These are phyloP conservation scores for Hydrolagus colliei DNA, from an alignment of 2,797 vertebrate genomes.

Conservation along the genomic window DNA sequence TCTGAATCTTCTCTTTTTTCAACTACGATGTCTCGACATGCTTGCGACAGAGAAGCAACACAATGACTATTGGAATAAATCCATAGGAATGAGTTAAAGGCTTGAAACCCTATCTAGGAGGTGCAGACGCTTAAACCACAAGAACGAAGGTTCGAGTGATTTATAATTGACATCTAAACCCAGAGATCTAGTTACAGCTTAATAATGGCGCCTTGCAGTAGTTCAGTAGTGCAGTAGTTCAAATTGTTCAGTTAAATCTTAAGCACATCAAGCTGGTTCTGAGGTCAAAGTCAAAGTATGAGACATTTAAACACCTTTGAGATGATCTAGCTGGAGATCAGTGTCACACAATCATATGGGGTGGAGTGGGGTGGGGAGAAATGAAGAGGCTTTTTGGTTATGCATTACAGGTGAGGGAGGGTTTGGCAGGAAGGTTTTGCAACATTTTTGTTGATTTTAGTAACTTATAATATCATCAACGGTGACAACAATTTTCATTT, in stretches of 20 bases:
- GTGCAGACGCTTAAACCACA: constrained; percentile 1
- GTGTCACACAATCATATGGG: not conserved
- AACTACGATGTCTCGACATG: not conserved
- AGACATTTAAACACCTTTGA: not conserved
- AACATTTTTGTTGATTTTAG: too few relatives aligned
- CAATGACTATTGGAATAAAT: not conserved
- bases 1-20: not conserved
- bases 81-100: not conserved
- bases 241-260: not conserved
- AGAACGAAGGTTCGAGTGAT: not conserved
- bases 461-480: too few relatives aligned
- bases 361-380: too few relatives aligned
- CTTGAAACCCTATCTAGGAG: not conserved
- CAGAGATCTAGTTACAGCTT: not conserved
- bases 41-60: too few relatives aligned
- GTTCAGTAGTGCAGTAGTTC: not conserved
- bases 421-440: not conserved
- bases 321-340: not conserved
- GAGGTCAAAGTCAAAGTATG: not conserved
- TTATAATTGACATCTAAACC: not conserved
- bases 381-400: not conserved
- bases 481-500: too few relatives aligned
- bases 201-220: not conserved
- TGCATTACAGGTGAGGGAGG: not conserved
- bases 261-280: not conserved